These are phyloP conservation scores for Atta cephalotes DNA, from an alignment of 1,140 invertebrate species.

Conservation along the genomic window DNA sequence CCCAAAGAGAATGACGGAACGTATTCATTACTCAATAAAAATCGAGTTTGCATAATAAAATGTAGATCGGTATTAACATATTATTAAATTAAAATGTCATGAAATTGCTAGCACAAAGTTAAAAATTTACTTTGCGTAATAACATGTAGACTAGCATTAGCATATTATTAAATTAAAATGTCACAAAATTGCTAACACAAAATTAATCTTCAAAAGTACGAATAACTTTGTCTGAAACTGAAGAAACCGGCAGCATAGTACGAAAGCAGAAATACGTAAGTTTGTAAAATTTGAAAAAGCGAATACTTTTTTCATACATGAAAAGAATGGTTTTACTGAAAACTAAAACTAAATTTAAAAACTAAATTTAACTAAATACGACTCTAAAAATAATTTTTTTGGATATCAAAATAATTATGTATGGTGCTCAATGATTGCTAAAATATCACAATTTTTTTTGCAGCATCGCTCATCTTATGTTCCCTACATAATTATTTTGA, in stretches of 20 bases:
- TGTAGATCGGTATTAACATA: background rate
- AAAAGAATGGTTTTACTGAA: too few relatives aligned
- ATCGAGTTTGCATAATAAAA: background rate
- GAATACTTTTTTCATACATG: background rate
- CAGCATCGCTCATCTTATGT: too few relatives aligned
- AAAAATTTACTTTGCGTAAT: too few relatives aligned
- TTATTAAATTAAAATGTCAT: constrained; percentile 19
- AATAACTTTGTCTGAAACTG: background rate
- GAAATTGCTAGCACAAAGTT: background rate
- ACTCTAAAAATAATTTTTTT: too few relatives aligned
- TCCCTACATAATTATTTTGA: too few relatives aligned
- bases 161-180: constrained; percentile 7
- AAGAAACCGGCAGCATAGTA: background rate
- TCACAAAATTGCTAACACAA: background rate
- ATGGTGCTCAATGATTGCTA: too few relatives aligned
- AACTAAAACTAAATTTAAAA: too few relatives aligned
- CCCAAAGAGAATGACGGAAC: background rate
- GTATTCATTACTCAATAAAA: constrained; percentile 18
- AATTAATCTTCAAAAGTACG: background rate
- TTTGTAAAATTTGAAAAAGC: background rate
- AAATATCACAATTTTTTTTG: too few relatives aligned
- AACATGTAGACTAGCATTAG: background rate
- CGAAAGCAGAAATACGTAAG: background rate
- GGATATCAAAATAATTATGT: too few relatives aligned
- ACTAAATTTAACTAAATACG: too few relatives aligned